These are phyloP conservation scores for Elanoides forficatus DNA, from an alignment of 2,113 vertebrate genomes.

Conservation along the genomic window DNA sequence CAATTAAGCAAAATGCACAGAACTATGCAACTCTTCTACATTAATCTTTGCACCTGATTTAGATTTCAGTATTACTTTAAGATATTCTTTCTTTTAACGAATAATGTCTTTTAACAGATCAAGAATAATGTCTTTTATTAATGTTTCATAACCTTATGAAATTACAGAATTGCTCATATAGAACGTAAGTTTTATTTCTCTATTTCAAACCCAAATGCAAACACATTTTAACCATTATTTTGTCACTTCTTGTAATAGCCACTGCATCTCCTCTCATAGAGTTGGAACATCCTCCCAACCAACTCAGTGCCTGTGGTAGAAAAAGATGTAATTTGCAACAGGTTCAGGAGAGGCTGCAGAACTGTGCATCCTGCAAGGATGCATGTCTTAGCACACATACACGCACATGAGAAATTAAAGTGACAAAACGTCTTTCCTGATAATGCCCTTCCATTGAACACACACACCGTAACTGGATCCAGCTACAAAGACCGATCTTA, in stretches of 20 bases:
- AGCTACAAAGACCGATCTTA: background rate
- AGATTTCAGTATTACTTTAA: constrained; percentile 19
- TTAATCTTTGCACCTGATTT: constrained; percentile 37
- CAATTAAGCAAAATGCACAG: constrained; percentile 25
- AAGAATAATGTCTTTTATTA: background rate
- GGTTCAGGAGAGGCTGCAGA: background rate
- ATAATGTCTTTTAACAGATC: background rate
- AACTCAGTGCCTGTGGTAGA: background rate
- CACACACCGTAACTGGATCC: background rate
- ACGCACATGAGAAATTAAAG: background rate
- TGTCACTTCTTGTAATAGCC: background rate
- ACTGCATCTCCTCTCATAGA: background rate
- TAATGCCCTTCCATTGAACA: background rate
- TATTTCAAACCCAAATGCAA: background rate
- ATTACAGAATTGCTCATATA: background rate
- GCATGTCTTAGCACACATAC: background rate
- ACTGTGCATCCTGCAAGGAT: background rate
- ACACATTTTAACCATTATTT: background rate
- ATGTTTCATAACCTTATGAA: background rate
- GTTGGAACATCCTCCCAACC: background rate
- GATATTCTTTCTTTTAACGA: background rate
- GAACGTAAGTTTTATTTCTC: background rate
- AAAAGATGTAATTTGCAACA: background rate
- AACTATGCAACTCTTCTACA: background rate
- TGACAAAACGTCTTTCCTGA: background rate